These are phyloP conservation scores for Epizoanthus rinbou DNA, from an alignment of 92 coral and sea anemone genomes.

Conservation along the genomic window DNA sequence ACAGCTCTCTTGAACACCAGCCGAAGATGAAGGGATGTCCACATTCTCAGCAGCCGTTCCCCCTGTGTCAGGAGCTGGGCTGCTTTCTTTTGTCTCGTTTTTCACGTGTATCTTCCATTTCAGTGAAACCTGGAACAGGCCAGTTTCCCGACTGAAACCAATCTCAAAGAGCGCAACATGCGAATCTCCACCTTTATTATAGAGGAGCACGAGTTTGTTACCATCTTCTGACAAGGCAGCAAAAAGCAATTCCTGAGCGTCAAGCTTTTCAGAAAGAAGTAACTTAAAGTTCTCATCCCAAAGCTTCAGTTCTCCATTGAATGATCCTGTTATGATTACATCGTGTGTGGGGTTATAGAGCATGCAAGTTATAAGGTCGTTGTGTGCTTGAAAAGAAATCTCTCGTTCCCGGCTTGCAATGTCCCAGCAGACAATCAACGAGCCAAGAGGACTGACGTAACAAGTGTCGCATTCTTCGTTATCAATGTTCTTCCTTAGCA, in stretches of 20 bases:
- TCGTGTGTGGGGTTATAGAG: slow-evolving; percentile 54
- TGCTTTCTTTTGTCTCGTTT: background rate
- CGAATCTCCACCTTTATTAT: slow-evolving; percentile 57
- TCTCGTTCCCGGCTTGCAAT: slow-evolving; percentile 50
- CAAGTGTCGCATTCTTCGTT: slow-evolving; percentile 44
- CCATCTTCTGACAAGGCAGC: slow-evolving; percentile 74
- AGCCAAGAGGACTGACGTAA: slow-evolving; percentile 72
- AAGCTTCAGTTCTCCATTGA: slow-evolving; percentile 79
- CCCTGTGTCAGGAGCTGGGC: background rate
- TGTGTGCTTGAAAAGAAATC: slow-evolving; percentile 77
- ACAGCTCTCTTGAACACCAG: background rate
- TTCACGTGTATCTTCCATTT: slow-evolving; percentile 43
- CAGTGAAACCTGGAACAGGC: background rate
- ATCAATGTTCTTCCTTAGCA: slow-evolving; percentile 28
- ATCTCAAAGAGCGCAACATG: slow-evolving; percentile 59
- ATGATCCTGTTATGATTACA: slow-evolving; percentile 59
- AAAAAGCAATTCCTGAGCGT: slow-evolving; percentile 53
- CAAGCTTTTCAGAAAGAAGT: slow-evolving; percentile 41
- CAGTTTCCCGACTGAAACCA: background rate
- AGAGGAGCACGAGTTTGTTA: slow-evolving; percentile 59
- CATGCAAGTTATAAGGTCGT: slow-evolving; percentile 77
- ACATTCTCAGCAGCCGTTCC: background rate
- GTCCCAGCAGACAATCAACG: slow-evolving; percentile 80
- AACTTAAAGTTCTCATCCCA: slow-evolving; percentile 67
- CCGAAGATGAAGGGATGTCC: background rate